Evolutionary conservation across 2,888 invertebrate genomes (phyloP).

Genomic region (Hyppa rectilinea): DNA sequence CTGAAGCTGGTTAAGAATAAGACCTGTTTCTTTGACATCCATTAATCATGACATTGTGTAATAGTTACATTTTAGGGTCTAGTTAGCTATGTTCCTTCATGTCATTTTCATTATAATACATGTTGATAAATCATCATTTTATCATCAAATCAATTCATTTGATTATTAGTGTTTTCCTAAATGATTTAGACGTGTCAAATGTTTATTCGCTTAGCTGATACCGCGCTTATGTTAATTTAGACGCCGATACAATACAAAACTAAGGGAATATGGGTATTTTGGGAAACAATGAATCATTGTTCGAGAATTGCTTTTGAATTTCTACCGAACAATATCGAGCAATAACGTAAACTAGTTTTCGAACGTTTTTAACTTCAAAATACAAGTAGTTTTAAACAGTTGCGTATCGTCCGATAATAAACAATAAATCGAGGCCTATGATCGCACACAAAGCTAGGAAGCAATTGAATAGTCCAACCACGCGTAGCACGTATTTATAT

Average conservation of each 20-base stretch:
- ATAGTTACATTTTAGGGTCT: background rate
- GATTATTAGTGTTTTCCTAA: constrained; percentile 16
- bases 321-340: background rate
- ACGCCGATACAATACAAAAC: constrained; percentile 4
- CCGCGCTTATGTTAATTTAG: constrained; percentile 36
- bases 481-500: constrained; percentile 67
- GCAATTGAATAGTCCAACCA: constrained; percentile 71
- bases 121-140: constrained; percentile 24
- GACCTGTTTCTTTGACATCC: background rate
- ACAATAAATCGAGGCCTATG: constrained; percentile 60
- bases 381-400: background rate
- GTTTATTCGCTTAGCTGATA: constrained; percentile 37
- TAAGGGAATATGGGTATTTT: constrained; percentile 16
- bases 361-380: background rate
- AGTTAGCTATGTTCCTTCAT: background rate
- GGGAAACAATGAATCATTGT: background rate
- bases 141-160: constrained; percentile 9
- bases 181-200: constrained; percentile 39
- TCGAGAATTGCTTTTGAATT: constrained; percentile 4
- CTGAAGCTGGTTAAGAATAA: too few relatives aligned
- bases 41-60: background rate
- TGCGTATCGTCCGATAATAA: constrained; percentile 33
- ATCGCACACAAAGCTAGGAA: constrained; percentile 60
- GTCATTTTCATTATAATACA: constrained; percentile 9
- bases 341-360: constrained; percentile 11